Conservation (phyloP, 2,888 invertebrate genomes). For the Smittia aterrima region DNA sequence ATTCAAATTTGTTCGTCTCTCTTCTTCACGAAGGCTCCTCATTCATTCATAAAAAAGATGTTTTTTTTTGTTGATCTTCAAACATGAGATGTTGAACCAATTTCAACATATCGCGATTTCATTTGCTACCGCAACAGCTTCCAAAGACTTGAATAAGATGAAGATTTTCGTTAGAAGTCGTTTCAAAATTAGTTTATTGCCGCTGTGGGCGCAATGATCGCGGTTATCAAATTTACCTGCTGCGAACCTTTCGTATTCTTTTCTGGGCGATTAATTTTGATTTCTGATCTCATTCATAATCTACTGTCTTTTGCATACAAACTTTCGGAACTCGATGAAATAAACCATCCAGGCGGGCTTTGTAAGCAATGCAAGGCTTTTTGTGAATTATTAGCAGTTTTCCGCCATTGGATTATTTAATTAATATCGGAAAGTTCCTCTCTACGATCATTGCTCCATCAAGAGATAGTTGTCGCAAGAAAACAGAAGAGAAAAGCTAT, state of each 20-base stretch:
- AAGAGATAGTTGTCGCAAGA: too few relatives aligned
- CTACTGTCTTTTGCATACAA: not conserved
- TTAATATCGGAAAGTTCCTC: too few relatives aligned
- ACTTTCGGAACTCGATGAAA: too few relatives aligned
- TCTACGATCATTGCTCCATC: too few relatives aligned
- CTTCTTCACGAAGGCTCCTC: not conserved
- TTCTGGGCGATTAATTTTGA: not conserved
- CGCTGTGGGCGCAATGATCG: conserved; percentile 37
- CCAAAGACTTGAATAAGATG: not conserved
- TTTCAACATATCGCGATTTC: not conserved
- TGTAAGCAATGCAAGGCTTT: too few relatives aligned
- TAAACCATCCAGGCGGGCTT: too few relatives aligned
- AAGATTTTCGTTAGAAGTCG: conserved; percentile 38
- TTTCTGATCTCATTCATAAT: conserved; percentile 25
- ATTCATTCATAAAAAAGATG: conserved; percentile 2
- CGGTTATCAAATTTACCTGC: conserved; percentile 33
- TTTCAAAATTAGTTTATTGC: conserved; percentile 37
- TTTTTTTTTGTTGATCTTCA: too few relatives aligned
- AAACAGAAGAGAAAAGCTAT: not conserved
- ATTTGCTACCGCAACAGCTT: conserved; percentile 6
- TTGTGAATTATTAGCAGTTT: not conserved
- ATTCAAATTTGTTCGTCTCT: conserved; percentile 37
- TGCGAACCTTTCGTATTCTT: conserved; percentile 24
- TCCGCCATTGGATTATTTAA: not conserved
- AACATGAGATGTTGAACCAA: not conserved